Evolutionary conservation across 1,140 invertebrate genomes (phyloP), one percentile per base, ranked within the genome.

Genomic region (Panagrolaimus sp.): DNA sequence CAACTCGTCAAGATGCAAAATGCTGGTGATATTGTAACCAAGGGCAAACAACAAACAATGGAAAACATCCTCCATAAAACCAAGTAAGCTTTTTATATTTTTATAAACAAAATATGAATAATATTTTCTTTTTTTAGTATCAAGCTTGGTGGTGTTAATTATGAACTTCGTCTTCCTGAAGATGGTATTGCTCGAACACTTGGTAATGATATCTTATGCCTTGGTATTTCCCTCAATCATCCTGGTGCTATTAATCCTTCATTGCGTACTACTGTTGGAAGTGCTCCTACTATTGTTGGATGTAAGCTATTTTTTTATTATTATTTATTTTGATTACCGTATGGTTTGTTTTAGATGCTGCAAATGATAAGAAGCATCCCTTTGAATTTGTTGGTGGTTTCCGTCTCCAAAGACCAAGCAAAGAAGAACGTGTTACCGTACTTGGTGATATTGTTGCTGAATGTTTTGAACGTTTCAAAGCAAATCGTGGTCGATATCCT

Each of bases 391-490:
- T 71, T 45, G 71, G 71, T 14, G 68, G 71, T 16, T 72, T 70
- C 38, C 42, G 72, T 20, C 70, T 53, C 25, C 71, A 72, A 46
- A 63, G 27, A 14, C 44, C 23, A 14, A 47, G 63, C 3, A 70
- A 73, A 7, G 73, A 74, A 20, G 73, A 74, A 42, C 76, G 75
- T 63, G 73, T 71, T 31, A 66, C 51, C 23, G 61, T 75, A 9
- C 72, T 74, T 45, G 73, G 63, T 2, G 46, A 43, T 11, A 66
- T 74, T 43, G 46, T 74, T 43, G 42, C 46, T 9, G 57, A 63
- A 3, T 75, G 73, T 20, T 20, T 77, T n/a, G 16, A 38, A 27
- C 57, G 51, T 13, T 74, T 53, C 63, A 51, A 16, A 5, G 13
- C 31, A 13, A 51, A 27, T 14, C 38, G 68, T 13, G 61, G 51